phyloP scores from a whole-genome alignment of 2,113 vertebrate genomes.

The Chiloscyllium plagiosum region DNA sequence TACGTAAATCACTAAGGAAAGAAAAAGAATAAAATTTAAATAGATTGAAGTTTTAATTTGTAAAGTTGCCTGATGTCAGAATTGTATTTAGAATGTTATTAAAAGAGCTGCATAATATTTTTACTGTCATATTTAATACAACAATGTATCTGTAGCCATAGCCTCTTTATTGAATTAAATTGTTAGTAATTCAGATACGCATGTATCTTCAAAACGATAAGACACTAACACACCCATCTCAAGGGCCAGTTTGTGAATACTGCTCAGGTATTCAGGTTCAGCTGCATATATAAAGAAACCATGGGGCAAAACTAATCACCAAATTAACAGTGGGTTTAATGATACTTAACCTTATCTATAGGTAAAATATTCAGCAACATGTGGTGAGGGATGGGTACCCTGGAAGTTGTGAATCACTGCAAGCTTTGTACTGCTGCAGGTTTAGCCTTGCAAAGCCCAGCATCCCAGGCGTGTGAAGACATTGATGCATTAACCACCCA shows the following conservation, averaged over 20 bases:
- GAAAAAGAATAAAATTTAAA: not conserved
- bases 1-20: not conserved
- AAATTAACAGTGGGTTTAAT: not conserved
- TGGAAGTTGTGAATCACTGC: not conserved
- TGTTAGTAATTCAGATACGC: constrained; percentile 6
- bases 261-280: not conserved
- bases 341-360: not conserved
- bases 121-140: not conserved
- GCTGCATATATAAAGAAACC: not conserved
- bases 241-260: not conserved
- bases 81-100: not conserved
- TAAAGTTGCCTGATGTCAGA: not conserved
- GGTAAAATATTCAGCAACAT: too few relatives aligned
- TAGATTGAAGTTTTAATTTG: not conserved
- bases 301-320: not conserved
- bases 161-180: not conserved
- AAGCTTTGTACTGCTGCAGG: not conserved
- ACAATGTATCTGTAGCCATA: not conserved
- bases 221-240: not conserved
- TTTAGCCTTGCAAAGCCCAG: not conserved
- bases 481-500: not conserved
- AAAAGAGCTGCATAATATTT: not conserved
- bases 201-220: not conserved
- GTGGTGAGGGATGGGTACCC: not conserved
- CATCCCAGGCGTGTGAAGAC: not conserved